Evolutionary conservation across 1,140 invertebrate genomes (phyloP).

Genomic region (Heterodera carotae): DNA sequence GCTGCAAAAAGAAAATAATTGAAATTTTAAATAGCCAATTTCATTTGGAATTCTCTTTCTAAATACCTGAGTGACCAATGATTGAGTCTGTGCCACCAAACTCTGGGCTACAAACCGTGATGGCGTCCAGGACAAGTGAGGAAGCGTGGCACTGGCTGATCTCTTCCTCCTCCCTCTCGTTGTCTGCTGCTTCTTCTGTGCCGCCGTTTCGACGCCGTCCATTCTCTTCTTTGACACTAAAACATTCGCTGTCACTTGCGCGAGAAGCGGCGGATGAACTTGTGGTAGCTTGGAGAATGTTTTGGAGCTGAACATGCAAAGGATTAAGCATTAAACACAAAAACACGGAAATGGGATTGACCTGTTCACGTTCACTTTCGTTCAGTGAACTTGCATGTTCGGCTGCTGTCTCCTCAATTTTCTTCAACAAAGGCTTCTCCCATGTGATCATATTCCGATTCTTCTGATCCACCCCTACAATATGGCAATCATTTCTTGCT

Average conservation of each 20-base stretch:
- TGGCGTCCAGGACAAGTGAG: constrained; percentile 61
- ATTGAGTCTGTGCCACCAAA: not conserved
- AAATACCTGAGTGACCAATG: not conserved
- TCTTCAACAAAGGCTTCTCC: constrained; percentile 63
- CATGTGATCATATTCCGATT: constrained; percentile 65
- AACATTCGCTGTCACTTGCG: constrained; percentile 55
- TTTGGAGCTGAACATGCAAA: constrained; percentile 58
- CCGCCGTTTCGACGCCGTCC: not conserved
- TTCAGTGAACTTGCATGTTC: constrained; percentile 62
- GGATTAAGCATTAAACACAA: constrained; percentile 6
- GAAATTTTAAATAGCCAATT: too few relatives aligned
- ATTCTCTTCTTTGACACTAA: constrained; percentile 33
- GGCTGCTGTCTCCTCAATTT: constrained; percentile 64
- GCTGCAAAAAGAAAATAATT: too few relatives aligned
- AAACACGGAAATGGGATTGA: constrained; percentile 26
- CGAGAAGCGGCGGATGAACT: constrained; percentile 45
- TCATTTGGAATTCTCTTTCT: not conserved
- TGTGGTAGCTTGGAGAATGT: constrained; percentile 61
- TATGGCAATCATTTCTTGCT: not conserved
- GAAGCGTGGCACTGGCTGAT: constrained; percentile 55
- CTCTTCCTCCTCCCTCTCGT: constrained; percentile 41
- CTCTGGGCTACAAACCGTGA: constrained; percentile 35
- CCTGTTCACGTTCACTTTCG: constrained; percentile 62
- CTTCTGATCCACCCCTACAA: constrained; percentile 59
- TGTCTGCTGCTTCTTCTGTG: not conserved